Base-by-base conservation (phyloP, 2,797 vertebrate genomes). In the Steatocranus sp. region DNA sequence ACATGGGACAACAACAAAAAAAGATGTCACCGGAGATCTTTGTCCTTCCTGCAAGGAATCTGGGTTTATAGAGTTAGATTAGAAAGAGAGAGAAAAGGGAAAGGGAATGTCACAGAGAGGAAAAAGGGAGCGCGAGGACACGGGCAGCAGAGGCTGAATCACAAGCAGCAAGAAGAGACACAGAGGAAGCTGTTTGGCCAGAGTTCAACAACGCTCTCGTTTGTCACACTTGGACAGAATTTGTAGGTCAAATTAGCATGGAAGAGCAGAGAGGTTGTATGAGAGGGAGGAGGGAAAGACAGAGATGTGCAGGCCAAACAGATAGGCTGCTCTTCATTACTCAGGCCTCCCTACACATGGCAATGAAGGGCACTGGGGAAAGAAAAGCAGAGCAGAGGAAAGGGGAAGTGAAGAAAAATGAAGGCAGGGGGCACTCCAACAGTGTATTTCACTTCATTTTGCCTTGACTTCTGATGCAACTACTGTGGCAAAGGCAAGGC, bases 221-320 rank as follows among this genome's bases (percentile, higher is more conserved):
- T 91, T 93, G 94, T 96, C 94, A 95, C 94, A 95, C 94, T 95
- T 91, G 94, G 92, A 91, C 92, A 90, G 91, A 92, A 89, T 96
- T 96, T 96, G 93, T 96, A 96, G 96, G 96, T 96, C 96, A 96
- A 91, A 96, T 96, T 92, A 94, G 89, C 92, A 94, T 93, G 85
- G 90, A 79, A 81, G 88, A 86, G 75, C 68, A 80, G 87, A 73
- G 80, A 85, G 83, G 79, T 63, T 80, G 58, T 41, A 32, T 11
- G 56, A 34, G 83, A 82, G 86, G 85, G 91, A 76, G 83, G 85
- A 73, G 78, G 78, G 58, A 61, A 91, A 70, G 91, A 79, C 34
- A 74, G 83, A 70, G 91, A 89, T 88, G 75, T 38, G 82, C 82
- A 88, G 61, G 82, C 83, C 88, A 76, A 68, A 88, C 82, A 92